Base-by-base conservation (phyloP, 2,113 vertebrate species). In the Benitochromis conjunctus region DNA sequence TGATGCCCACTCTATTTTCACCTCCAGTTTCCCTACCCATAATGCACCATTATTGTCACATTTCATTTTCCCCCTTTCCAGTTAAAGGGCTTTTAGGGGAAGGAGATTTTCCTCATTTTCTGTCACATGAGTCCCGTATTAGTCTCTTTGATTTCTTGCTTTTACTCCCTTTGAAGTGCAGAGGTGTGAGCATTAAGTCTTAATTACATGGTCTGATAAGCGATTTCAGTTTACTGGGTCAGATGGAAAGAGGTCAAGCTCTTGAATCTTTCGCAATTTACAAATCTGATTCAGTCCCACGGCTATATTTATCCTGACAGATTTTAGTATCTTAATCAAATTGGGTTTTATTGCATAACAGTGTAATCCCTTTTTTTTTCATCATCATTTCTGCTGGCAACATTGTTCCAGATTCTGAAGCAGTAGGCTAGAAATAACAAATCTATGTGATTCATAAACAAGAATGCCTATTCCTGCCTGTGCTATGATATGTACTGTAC, bases 71-170 rank as follows among this genome's bases (percentile, higher is more conserved):
- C n/a, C 7, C 12, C 1, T 79, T 77, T 86, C 19, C 62, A 34
- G 43, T 88, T 79, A 57, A 83, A 69, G 36, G 51, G 16, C 43
- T 84, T 87, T 86, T 60, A 57, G 69, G 54, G 19, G 57, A 46
- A 21, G 34, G 16, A 62, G 76, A 74, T 88, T 74, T 89, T 51
- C 14, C 14, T 81, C 66, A 76, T 56, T 91, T 78, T 84, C 48
- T 88, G 80, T 86, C 83, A 89, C 51, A 55, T 62, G 6, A 48
- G 26, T 74, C 24, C 48, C 9, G 6, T 26, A 60, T 86, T 85
- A 91, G 81, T 83, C 76, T 48, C 53, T 93, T 80, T 91, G 86
- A 92, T 92, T 91, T 58, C 82, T 89, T 46, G 81, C 83, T 84
- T 80, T 89, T 60, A 9, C 29, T 48, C 24, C 9, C 82, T 92